A percentile compares a stretch with the other conserved stretches of the same genome.
Evolutionary conservation across 1,140 invertebrate species (phyloP).

Genomic region (Portunus trituberculatus): DNA sequence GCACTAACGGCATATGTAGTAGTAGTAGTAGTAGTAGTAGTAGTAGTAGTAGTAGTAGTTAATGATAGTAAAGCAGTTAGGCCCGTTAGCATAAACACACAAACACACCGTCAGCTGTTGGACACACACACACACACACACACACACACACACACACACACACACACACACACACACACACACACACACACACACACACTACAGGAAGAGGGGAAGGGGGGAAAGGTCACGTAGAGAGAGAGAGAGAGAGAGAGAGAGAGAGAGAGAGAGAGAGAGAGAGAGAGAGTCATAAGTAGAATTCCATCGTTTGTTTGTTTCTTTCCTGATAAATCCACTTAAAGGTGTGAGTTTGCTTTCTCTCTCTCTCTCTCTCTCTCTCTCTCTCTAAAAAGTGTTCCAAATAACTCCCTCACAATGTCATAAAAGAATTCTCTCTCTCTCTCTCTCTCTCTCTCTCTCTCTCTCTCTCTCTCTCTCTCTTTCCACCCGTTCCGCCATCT

Average conservation of each 20-base stretch:
- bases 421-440: no score
- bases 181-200: no score
- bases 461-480: no score
- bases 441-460: no score
- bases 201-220: no score
- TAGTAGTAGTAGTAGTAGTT: background rate
- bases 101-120: no score
- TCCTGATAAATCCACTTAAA: background rate
- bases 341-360: background rate
- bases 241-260: background rate
- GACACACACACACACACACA: no score
- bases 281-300: background rate
- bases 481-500: no score
- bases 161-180: no score
- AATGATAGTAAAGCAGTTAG: background rate
- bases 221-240: background rate
- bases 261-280: background rate
- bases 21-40: constrained; percentile 22
- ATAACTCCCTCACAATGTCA: no score
- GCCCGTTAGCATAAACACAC: no score
- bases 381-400: background rate
- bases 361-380: background rate
- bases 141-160: no score
- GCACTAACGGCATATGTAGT: background rate
- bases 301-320: background rate